Percentiles rank a stretch among this genome's conserved stretches.
phyloP scores from a whole-genome alignment of 1,140 invertebrate genomes.

The Amphibalanus amphitrite region DNA sequence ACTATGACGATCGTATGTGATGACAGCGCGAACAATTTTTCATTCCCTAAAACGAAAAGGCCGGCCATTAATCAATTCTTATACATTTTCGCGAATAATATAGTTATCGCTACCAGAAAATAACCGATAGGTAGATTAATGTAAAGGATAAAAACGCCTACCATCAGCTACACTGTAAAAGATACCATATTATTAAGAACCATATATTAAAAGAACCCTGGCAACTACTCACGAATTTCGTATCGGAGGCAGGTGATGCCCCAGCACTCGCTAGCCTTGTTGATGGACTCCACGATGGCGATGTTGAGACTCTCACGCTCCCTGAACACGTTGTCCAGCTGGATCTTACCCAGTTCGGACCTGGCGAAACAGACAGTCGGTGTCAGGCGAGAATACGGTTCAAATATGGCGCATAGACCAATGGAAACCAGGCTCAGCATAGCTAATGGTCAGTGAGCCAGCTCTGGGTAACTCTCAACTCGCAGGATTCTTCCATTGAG shows the following conservation, averaged over 20 bases:
- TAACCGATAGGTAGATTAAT: too few species aligned
- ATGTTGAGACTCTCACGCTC: conserved; percentile 92
- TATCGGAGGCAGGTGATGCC: conserved; percentile 93
- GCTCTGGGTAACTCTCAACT: too few species aligned
- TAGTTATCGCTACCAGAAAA: too few species aligned
- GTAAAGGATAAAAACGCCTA: too few species aligned
- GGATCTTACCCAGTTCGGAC: conserved; percentile 94
- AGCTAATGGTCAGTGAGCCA: background rate
- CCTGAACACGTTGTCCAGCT: conserved; percentile 80
- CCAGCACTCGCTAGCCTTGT: conserved; percentile 95
- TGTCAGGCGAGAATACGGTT: too few species aligned
- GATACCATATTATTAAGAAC: background rate
- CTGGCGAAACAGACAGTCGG: conserved; percentile 24
- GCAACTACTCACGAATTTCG: conserved; percentile 71
- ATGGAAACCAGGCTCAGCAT: background rate
- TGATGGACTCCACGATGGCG: conserved; percentile 91
- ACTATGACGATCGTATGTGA: too few species aligned
- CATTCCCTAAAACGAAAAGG: too few species aligned
- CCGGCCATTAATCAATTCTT: too few species aligned
- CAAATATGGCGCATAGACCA: background rate
- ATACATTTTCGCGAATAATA: too few species aligned
- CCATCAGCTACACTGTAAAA: background rate
- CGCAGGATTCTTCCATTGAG: too few species aligned
- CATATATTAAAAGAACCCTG: background rate
- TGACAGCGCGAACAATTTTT: too few species aligned